Base-by-base conservation (phyloP, 1,140 invertebrate species). In the Globodera ellingtonae region DNA sequence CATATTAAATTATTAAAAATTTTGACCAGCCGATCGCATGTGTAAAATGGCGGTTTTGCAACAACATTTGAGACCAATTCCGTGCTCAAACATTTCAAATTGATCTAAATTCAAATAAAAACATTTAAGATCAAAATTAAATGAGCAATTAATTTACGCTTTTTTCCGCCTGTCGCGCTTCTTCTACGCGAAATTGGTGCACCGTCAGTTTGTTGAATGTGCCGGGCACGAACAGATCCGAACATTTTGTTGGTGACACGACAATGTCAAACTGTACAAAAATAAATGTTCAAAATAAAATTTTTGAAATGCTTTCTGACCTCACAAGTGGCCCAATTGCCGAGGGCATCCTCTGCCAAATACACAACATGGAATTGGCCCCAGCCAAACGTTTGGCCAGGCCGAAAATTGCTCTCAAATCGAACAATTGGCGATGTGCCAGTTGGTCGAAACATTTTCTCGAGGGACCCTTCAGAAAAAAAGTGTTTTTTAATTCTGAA, bases 21-120 rank as follows among this genome's bases (percentile, higher is more conserved):
- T 35, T 35, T 35, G 35, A 35, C 75, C 74, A 79, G 75, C 8
- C 62, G 52, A 79, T 79, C 78, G 71, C 78, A 79, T 13, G 56
- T 79, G 78, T 79, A 79, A 47, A 79, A 79, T 15, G 50, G 76
- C 35, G 78, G 72, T 79, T 79, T 78, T 8, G 74, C 56, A 6
- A 47, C 35, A 10, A 47, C 67, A 70, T 70, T 70, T 15, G 67
- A 70, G 3, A 70, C 67, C 67, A 70, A 47, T 35, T 70, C 67
- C 4, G 67, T 35, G 67, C n/a, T 70, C 9, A 47, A 44, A 18
- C 67, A 70, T 70, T 70, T 9, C 0, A 70, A 21, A 18, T 62
- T 62, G 13, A 62, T 62, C 56, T 62, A 62, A 62, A 18, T 62
- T 13, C 0, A 62, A 62, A 62, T 6, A 70, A 47, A 18, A 21